Base-by-base conservation (phyloP, 1,140 invertebrate species). In the Drosophila sp. region DNA sequence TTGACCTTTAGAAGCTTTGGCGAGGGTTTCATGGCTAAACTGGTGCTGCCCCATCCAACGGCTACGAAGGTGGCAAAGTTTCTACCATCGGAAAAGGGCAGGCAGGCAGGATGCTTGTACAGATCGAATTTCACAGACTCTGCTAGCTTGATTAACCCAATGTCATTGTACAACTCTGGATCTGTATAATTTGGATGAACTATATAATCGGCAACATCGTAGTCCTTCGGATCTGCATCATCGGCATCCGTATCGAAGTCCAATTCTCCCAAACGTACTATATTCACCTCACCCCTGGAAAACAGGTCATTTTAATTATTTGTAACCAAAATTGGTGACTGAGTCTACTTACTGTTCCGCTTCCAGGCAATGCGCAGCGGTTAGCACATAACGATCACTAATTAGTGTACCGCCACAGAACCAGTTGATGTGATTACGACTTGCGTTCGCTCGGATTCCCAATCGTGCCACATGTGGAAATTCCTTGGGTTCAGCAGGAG, bases 1-100 rank as follows among this genome's bases (percentile, higher is more conserved):
- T 91, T 91, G 0, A 94, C 94, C 84, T 94, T 94, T 0, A 93
- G 72, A 17, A 94, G 79, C 67, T 92, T 76, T 4, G 92, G 61
- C 0, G 82, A 79, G 1, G 70, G 75, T 47, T 62, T 72, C 0
- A 61, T 66, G 0, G 73, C 82, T 4, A 84, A 63, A 2, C 56
- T 61, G 0, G 35, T 78, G 64, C 75, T 84, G 5, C 90, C 90
- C 90, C 90, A 91, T 1, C 90, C 90, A 0, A 91, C 73, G 3
- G 90, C 90, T 29, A 91, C 81, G 8, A 73, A 87, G 5, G 73
- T 64, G 23, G 72, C 25, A 33, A 66, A 6, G 1, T 33, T 60
- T 0, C 38, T n/a, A 4, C 83, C 81, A 61, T 70, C 70, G 25
- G 68, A 66, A 10, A 74, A 77, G 3, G 90, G 87, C 35, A 92